Evolutionary conservation across 2,113 vertebrate genomes (phyloP), one percentile per base, ranked within the genome.

Genomic region (Xiphorhynchus elegans): DNA sequence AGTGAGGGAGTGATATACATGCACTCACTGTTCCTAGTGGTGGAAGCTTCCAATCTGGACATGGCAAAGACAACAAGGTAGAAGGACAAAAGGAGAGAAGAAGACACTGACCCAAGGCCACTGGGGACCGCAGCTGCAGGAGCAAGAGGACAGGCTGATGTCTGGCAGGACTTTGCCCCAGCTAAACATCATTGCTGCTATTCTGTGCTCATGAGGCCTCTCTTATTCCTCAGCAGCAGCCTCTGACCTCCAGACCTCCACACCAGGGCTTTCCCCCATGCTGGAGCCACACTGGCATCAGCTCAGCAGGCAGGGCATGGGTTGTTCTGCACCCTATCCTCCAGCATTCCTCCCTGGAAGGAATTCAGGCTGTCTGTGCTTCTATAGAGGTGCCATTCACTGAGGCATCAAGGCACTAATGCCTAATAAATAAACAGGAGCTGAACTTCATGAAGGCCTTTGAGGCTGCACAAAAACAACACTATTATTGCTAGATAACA

Each of bases 161-260:
- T 24, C 63, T 47, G 33, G 10, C 60, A 78, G 42, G 29, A 28
- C 55, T 82, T 70, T 79, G 14, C 35, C 81, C 18, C 11, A 49
- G 17, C 5, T 20, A 13, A 86, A 33, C 2, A 1, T 21, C 0
- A 0, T 21, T 75, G 64, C 15, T 42, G 13, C 44, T 37, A 9
- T 37, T 66, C 37, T 24, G 28, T 3, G 5, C 14, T 74, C 50
- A 11, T 2, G 5, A 62, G 52, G 49, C 52, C 15, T 29, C 20
- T 46, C 44, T 14, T 13, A 28, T 2, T 35, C 42, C 33, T 42
- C 42, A 31, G 37, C 59, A 77, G n/a, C 40, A 87, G 77, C 6
- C 11, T 14, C 28, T 17, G 37, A 70, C 5, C 9, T 56, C 55
- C 55, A 77, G 17, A 47, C 6, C 52, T 53, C 28, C 2, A 1